Evolutionary conservation across 2,113 vertebrate species (phyloP).

Genomic region (Lepisosteus oculatus): DNA sequence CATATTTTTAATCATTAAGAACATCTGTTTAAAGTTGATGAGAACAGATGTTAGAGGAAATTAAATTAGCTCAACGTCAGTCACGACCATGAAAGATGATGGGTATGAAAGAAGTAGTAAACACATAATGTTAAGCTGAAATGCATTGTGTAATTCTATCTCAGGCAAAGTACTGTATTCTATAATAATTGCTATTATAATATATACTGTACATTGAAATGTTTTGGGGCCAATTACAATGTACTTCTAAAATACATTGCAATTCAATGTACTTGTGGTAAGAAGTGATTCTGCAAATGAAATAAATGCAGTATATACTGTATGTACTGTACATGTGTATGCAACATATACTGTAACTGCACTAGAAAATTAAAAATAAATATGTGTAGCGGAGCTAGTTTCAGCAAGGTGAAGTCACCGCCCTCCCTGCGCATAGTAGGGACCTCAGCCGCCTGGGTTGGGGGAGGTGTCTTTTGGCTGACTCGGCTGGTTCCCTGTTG

Average conservation of each 20-base stretch:
- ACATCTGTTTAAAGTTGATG: conserved; percentile 57
- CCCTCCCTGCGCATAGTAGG: too few relatives aligned
- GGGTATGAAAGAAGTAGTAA: conserved; percentile 30
- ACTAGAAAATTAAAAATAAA: too few relatives aligned
- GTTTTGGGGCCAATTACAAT: background rate
- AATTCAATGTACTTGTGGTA: too few relatives aligned
- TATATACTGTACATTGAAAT: background rate
- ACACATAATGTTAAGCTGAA: conserved; percentile 15
- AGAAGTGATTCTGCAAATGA: too few relatives aligned
- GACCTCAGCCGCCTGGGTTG: too few relatives aligned
- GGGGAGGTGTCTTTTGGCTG: too few relatives aligned
- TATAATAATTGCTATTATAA: background rate
- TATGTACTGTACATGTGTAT: too few relatives aligned
- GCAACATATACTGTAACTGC: too few relatives aligned
- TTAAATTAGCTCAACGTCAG: conserved; percentile 45
- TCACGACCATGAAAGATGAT: conserved; percentile 39
- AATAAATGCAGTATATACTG: too few relatives aligned
- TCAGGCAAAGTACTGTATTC: background rate
- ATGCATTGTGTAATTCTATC: conserved; percentile 14
- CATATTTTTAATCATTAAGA: conserved; percentile 45
- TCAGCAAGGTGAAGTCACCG: too few relatives aligned
- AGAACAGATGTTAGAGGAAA: conserved; percentile 58
- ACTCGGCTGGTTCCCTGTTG: too few relatives aligned
- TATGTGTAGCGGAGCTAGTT: too few relatives aligned
- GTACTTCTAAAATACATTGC: background rate